Evolutionary conservation across 1,140 invertebrate genomes (phyloP), one percentile per base, ranked within the genome.

Genomic region (Pseudomyrmex cubaensis): DNA sequence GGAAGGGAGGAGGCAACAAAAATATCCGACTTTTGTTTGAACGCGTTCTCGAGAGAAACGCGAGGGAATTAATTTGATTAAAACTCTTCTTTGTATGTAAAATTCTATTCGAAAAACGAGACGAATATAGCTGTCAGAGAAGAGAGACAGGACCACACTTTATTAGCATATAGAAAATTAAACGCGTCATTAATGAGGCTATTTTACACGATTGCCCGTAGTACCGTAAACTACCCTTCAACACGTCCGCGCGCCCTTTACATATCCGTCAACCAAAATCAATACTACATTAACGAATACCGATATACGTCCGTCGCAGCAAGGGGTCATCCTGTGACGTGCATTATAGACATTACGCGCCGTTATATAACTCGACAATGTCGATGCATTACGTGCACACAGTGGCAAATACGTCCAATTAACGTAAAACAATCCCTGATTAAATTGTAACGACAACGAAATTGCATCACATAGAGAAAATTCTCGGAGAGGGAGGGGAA

Each of bases 201-300:
- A 80, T 80, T 80, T 80, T 80, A 72, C 66, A 54, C 66, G 76
- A 80, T 80, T 80, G 76, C 76, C 66, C 48, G 54, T 72, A 80
- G 64, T 72, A 72, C 66, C 76, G 76, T 80, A 80, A 78, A 80
- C 76, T 72, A 72, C 76, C 76, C 76, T 80, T 80, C 76, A 59
- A 80, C 76, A 80, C 76, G 76, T 80, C 76, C 66, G 54, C 76
- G 17, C 44, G 66, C 64, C 66, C 76, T 80, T 80, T 80, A 80
- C 76, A 80, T 80, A 80, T 80, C 76, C 76, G 76, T 80, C 76
- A 80, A 80, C 76, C 76, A 80, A 80, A 80, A 80, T 80, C 76
- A 80, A 80, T 80, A 80, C 76, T 80, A 80, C 76, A 80, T 80
- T 80, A 80, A 80, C 76, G 76, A 80, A 80, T 80, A 80, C 76